These are phyloP conservation scores for Oryctes rhinoceros DNA, from an alignment of 1,140 invertebrate species.

Conservation along the genomic window DNA sequence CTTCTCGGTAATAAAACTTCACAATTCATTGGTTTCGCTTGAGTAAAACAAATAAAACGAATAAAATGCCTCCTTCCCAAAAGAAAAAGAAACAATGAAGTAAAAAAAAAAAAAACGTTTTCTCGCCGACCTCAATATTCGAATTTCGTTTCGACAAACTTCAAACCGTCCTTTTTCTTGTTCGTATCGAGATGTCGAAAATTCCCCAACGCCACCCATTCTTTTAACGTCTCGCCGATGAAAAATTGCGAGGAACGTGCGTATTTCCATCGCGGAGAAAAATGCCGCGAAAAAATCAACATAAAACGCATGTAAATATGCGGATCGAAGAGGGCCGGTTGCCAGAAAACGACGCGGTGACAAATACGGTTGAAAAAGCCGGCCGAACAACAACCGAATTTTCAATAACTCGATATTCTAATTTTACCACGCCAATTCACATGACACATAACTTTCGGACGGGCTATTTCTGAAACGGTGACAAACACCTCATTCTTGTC, in stretches of 20 bases:
- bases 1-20: too few species aligned
- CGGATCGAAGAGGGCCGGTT: not conserved
- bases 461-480: conserved; percentile 34
- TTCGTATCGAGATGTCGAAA: not conserved
- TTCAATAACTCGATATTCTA: conserved; percentile 22
- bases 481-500: conserved; percentile 37
- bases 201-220: not conserved
- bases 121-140: not conserved
- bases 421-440: conserved; percentile 32
- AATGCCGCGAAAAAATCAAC: too few species aligned
- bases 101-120: too few species aligned
- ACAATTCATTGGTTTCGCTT: too few species aligned
- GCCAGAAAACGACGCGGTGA: not conserved
- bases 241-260: not conserved
- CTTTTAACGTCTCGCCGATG: not conserved
- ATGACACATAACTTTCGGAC: conserved; percentile 36
- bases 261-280: too few species aligned
- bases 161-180: not conserved
- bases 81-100: too few species aligned
- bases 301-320: not conserved
- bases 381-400: conserved; percentile 6
- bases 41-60: too few species aligned
- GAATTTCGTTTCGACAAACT: not conserved
- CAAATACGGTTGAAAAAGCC: not conserved
- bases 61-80: too few species aligned